Percentiles rank a stretch among this genome's conserved stretches.
These are phyloP conservation scores for Phalacrocorax carbo DNA, from an alignment of 2,113 vertebrate species.

Conservation along the genomic window DNA sequence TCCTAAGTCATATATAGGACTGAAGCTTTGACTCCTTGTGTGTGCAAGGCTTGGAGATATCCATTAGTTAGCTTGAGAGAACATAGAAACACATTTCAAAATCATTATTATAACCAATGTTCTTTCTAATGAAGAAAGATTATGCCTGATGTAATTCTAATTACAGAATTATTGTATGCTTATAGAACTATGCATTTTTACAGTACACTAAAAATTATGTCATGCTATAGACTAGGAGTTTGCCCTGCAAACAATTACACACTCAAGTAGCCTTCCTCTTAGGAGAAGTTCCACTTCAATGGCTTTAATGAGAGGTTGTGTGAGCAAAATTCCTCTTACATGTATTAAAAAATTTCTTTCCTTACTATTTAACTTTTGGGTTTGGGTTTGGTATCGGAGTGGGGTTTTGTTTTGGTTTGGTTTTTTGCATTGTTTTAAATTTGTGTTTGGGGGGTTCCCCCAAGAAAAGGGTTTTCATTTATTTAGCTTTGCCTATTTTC, in stretches of 20 bases:
- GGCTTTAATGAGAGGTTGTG: slow-evolving; percentile 20
- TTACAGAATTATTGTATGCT: slow-evolving; percentile 13
- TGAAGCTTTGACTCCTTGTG: not conserved
- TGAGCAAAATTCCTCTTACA: slow-evolving; percentile 10
- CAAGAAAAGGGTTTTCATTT: not conserved
- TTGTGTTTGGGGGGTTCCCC: accelerated
- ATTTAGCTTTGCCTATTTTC: not conserved
- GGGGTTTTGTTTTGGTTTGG: no score
- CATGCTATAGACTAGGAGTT: not conserved
- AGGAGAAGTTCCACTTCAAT: slow-evolving; percentile 18
- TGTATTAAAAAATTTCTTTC: not conserved
- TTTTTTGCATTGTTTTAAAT: not conserved
- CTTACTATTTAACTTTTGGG: not conserved
- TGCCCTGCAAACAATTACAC: slow-evolving; percentile 30
- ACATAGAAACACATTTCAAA: not conserved
- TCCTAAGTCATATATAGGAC: not conserved
- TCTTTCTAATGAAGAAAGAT: slow-evolving; percentile 32
- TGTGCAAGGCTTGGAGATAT: not conserved
- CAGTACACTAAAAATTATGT: not conserved
- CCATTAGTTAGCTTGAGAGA: not conserved
- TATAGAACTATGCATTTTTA: not conserved
- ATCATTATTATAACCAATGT: not conserved
- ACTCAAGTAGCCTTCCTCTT: not conserved
- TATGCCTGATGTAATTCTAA: slow-evolving; percentile 40
- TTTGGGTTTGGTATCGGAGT: no score